Conservation (phyloP, 2,113 vertebrate species). For the Pterocles gutturalis region DNA sequence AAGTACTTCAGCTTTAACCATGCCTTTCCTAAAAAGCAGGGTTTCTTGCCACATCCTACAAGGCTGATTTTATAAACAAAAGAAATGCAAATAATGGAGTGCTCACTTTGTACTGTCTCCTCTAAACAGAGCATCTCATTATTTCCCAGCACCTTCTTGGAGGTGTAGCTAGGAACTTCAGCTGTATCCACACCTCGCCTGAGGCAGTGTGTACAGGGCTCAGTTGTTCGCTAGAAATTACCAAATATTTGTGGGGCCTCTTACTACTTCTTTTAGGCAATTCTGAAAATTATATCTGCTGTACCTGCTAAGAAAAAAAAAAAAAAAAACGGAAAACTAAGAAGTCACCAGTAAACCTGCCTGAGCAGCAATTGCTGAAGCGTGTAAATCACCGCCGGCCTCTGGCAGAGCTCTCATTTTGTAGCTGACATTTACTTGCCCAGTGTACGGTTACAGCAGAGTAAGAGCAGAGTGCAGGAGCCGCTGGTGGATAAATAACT, state of each 20-base stretch:
- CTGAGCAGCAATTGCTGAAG: background rate
- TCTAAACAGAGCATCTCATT: fast-evolving
- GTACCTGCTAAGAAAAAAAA: background rate
- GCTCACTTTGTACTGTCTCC: background rate
- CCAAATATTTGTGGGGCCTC: background rate
- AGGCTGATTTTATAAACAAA: background rate
- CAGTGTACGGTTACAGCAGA: slow-evolving; percentile 84
- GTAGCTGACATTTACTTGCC: slow-evolving; percentile 83
- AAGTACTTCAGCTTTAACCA: background rate
- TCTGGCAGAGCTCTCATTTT: slow-evolving; percentile 73
- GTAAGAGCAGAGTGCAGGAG: slow-evolving; percentile 79
- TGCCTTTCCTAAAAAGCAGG: background rate
- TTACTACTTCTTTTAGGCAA: background rate
- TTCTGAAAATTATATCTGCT: background rate
- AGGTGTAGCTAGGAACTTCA: background rate
- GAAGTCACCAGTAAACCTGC: background rate
- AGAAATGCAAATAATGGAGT: background rate
- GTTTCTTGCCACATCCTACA: background rate
- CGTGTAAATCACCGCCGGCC: background rate
- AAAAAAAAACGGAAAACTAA: background rate
- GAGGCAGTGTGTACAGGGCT: background rate
- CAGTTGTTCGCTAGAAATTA: background rate
- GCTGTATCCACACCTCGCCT: background rate
- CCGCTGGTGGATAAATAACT: slow-evolving; percentile 80
- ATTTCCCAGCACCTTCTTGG: background rate